Conservation (phyloP, 2,888 invertebrate genomes). For the Cenopis cana region DNA sequence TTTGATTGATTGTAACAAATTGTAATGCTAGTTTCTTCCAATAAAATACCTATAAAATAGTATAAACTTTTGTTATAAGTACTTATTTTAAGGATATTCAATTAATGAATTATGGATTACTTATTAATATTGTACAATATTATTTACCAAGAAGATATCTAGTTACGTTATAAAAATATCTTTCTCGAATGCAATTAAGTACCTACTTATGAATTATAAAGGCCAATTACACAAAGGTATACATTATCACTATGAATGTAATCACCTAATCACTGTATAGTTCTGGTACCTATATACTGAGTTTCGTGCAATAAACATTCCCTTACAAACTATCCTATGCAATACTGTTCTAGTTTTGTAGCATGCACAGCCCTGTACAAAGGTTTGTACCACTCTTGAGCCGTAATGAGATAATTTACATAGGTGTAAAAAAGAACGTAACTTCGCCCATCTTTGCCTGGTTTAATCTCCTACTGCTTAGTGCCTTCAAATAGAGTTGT, state of each 20-base stretch:
- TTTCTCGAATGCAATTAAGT: slow-evolving; percentile 40
- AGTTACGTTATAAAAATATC: slow-evolving; percentile 41
- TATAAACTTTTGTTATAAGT: slow-evolving; percentile 16
- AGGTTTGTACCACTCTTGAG: not conserved
- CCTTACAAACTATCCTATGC: slow-evolving; percentile 37
- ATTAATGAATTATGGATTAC: not conserved
- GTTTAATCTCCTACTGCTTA: no score
- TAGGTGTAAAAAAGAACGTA: not conserved
- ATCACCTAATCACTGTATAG: slow-evolving; percentile 37
- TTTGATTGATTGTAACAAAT: not conserved
- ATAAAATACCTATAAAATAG: not conserved
- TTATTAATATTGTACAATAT: slow-evolving; percentile 33
- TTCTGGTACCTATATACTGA: slow-evolving; percentile 25
- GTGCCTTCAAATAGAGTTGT: no score
- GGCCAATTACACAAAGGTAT: slow-evolving; percentile 36
- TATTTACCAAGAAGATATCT: slow-evolving; percentile 37
- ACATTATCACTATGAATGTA: slow-evolving; percentile 34
- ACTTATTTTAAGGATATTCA: slow-evolving; percentile 14
- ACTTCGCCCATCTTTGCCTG: no score
- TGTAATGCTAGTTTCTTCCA: not conserved
- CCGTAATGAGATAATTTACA: not conserved
- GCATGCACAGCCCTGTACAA: not conserved
- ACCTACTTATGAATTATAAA: slow-evolving; percentile 42
- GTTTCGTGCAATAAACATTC: slow-evolving; percentile 28
- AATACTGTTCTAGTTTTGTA: slow-evolving; percentile 35